Conservation (phyloP, 2,797 vertebrate species). For the Sylvia borin region DNA sequence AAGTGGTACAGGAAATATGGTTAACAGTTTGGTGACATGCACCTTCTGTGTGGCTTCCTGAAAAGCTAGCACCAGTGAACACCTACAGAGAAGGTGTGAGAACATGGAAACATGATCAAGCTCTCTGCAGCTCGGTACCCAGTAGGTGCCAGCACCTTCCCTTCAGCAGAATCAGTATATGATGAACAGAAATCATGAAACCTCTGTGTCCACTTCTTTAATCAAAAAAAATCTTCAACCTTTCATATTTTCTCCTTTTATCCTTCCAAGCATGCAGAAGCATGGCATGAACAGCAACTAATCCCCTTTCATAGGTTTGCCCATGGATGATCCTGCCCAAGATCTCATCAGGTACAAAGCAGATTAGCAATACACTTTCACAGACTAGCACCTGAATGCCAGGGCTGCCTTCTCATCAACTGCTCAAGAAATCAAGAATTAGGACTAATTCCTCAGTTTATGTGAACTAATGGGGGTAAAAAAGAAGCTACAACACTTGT, state of each 20-base stretch:
- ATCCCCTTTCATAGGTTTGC: background rate
- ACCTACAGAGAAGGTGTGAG: background rate
- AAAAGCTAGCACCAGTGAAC: background rate
- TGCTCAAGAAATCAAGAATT: background rate
- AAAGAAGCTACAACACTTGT: background rate
- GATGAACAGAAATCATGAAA: background rate
- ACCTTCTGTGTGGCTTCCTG: background rate
- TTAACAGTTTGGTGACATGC: background rate
- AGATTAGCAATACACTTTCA: background rate
- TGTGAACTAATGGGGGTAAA: background rate
- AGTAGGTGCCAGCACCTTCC: background rate
- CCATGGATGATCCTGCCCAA: background rate
- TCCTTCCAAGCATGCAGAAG: background rate
- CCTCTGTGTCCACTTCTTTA: accelerated
- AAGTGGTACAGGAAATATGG: background rate
- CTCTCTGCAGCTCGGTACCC: background rate
- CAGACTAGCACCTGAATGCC: background rate
- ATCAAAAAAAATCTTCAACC: background rate
- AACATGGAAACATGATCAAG: accelerated
- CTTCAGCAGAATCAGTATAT: background rate
- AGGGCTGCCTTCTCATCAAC: background rate
- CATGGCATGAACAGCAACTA: background rate
- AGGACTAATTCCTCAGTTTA: background rate
- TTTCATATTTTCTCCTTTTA: background rate
- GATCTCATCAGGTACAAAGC: background rate